Evolutionary conservation across 23 tunicate species (phyloP), one percentile per base, ranked within the genome.

Genomic region (Aplidium turbinatum): DNA sequence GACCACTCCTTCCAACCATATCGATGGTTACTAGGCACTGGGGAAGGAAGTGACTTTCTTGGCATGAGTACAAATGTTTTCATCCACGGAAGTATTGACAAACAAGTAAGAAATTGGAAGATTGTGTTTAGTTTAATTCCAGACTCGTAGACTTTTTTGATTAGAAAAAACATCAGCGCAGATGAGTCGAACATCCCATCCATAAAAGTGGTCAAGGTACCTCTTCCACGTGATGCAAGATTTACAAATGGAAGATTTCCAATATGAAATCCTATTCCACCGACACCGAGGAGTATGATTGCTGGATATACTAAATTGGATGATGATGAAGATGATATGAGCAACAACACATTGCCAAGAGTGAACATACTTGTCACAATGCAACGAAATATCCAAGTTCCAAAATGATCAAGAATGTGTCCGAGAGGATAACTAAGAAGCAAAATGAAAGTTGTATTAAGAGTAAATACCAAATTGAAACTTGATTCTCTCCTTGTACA

Each of bases 371-470:
- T n/a, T n/a, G n/a, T n/a, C n/a, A n/a, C n/a, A n/a, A n/a, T n/a
- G n/a, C n/a, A n/a, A n/a, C n/a, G n/a, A n/a, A n/a, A n/a, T 29
- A 81, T 51, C 86, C 86, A 81, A 9, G 86, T 70, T 3, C 86
- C 86, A 30, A 71, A 70, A 20, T 35, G 0, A 45, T 81, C 78
- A 29, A 55, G 47, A 13, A 81, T 81, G 53, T 54, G 71, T 31
- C 86, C 86, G 54, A 57, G 57, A 38, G 46, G 19, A 40, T 57
- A 58, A 18, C 69, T 24, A 20, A 78, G 50, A 42, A 81, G 40
- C 26, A 61, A 30, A 3, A 54, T 25, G 35, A 58, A 6, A 18
- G 63, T 27, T 0, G 78, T 57, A 3, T 72, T 45, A 7, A 81
- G 31, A 7, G 78, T 60, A 48, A 81, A 81, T 16, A 81, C 70